Percentiles rank a stretch among this genome's conserved stretches.
Evolutionary conservation across 2,797 vertebrate species (phyloP).

Genomic region (Syngnathus rostellatus): DNA sequence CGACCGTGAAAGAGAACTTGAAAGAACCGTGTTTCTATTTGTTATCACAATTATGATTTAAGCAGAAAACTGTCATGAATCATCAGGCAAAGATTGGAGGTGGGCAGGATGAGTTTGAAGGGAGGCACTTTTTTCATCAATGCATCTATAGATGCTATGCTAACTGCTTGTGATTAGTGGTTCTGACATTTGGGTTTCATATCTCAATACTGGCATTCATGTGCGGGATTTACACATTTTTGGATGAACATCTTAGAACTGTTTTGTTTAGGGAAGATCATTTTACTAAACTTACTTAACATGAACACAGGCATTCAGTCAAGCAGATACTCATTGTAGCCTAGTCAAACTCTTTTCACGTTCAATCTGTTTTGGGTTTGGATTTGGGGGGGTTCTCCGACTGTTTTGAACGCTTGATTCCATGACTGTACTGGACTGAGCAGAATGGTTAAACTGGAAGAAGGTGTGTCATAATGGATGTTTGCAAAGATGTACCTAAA

Average conservation of each 20-base stretch:
- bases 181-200: background rate
- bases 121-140: background rate
- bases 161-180: too few relatives aligned
- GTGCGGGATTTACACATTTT: background rate
- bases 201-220: background rate
- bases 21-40: background rate
- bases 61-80: background rate
- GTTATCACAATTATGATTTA: background rate
- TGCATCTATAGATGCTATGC: background rate
- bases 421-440: too few relatives aligned
- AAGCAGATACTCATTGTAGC: background rate
- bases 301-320: background rate
- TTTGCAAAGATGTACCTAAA: too few relatives aligned
- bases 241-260: too few relatives aligned
- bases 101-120: background rate
- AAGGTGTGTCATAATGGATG: too few relatives aligned
- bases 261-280: too few relatives aligned
- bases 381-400: too few relatives aligned
- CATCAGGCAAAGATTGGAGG: background rate
- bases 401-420: too few relatives aligned
- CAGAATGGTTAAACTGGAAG: too few relatives aligned
- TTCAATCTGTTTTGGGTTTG: too few relatives aligned
- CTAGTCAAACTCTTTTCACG: too few relatives aligned
- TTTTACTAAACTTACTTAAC: too few relatives aligned
- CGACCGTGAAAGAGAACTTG: slow-evolving; percentile 2